Conservation (phyloP, 2,113 vertebrate genomes). For the Mustelus asterias region DNA sequence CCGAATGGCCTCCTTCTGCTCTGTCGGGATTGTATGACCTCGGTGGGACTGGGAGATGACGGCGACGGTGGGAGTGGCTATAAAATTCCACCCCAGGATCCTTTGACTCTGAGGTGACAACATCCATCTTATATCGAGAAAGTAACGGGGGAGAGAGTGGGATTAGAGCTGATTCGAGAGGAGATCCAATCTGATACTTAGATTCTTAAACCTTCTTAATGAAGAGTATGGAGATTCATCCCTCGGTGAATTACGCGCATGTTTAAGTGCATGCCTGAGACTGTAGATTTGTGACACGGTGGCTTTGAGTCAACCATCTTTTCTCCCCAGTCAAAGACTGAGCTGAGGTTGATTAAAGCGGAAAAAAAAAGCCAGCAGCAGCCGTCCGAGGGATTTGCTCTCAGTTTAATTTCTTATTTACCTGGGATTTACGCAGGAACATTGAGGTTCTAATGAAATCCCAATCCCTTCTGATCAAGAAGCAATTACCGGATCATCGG, state of each 20-base stretch:
- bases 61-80: no score
- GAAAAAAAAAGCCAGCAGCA: neutral
- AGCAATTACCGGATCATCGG: neutral
- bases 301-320: neutral
- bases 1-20: no score
- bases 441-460: constrained; percentile 42
- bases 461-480: constrained; percentile 24
- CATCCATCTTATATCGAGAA: neutral
- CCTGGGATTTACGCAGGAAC: constrained; percentile 41
- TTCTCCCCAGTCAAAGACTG: neutral
- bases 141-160: neutral
- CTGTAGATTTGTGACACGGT: neutral
- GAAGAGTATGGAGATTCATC: neutral
- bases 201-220: neutral
- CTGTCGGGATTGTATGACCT: no score
- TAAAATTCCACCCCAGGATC: no score
- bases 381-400: constrained; percentile 39
- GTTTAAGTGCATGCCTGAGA: neutral
- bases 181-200: neutral
- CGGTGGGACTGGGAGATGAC: no score
- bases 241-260: neutral
- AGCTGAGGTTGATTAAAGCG: neutral
- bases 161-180: neutral
- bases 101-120: neutral
- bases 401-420: constrained; percentile 43